Evolutionary conservation across 2,888 invertebrate species (phyloP), one percentile per base, ranked within the genome.

Genomic region (Pimpla rufipes): DNA sequence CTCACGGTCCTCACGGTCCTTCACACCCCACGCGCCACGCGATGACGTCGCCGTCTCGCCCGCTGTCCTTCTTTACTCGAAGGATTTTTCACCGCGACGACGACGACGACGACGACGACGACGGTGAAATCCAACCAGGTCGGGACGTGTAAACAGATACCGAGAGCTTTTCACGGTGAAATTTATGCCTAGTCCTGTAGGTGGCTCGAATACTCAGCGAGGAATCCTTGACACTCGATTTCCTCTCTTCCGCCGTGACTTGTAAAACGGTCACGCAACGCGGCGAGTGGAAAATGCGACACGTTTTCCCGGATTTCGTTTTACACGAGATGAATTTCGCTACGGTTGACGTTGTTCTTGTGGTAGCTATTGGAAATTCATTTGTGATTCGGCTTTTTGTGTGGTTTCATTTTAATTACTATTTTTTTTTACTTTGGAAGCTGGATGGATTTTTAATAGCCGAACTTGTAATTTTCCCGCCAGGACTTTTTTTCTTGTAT

Each of bases 111-210:
- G n/a, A n/a, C n/a, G n/a, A n/a, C n/a, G n/a, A n/a, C n/a, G n/a
- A 29, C 75, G 70, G 52, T 75, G 75, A 75, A 83, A 79, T 29
- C 52, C 70, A 75, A 68, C 70, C 75, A 59, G 79, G 62, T 7
- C 47, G 64, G 78, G 52, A 62, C 68, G 35, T 82, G 85, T 74
- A 85, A n/a, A 82, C 74, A 77, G 79, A 85, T 82, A 83, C 78
- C 67, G 59, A 77, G 37, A 45, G 37, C 67, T 81, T 78, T 82
- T 40, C 78, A 68, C 78, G 62, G 68, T n/a, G 21, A 78, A 82
- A 82, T 78, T 67, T 78, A 78, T 82, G 74, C 78, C 47, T 74
- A 64, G 78, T 74, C 74, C 82, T 70, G n/a, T n/a, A 55, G 64
- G 42, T 82, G 68, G 64, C 55, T 82, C 18, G 74, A 74, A 73